Evolutionary conservation across 2,888 invertebrate genomes (phyloP), one percentile per base, ranked within the genome.

Genomic region (Tricholauxania praeusta): DNA sequence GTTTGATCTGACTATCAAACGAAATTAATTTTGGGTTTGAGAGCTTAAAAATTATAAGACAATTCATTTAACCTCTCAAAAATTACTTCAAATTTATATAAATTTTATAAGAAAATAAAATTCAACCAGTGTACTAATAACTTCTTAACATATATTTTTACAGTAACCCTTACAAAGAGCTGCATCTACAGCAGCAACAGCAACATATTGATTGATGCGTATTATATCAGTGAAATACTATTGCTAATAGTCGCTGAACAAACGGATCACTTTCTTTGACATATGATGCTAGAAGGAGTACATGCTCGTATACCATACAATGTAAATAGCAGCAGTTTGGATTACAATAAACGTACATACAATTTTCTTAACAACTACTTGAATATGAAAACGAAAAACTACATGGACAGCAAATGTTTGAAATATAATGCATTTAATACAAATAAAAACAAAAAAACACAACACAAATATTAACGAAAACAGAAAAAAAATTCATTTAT

Each of bases 101-200:
- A 39, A 39, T 10, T 7, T 1, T 39, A 39, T 39, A 10, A 39
- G 5, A 2, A 39, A 39, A 1, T 39, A 6, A 5, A 39, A 39
- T 39, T 39, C 39, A 39, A 39, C 2, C 7, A 7, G 10, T 39
- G 10, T 10, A 32, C 39, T n/a, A 28, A 57, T 63, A 55, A 57
- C 51, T 67, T 49, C 32, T 14, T 52, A 68, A 72, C 51, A 65
- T 65, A 70, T 14, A 55, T 72, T 68, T 49, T 84, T 84, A 72
- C 84, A 84, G 83, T 84, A 84, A 84, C 84, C 84, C 79, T 80
- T 84, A 79, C 83, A 81, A 78, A 79, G 80, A 80, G 83, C 84
- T 84, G 84, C 81, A 80, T 81, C 81, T 78, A 79, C 79, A 77
- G 83, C 84, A 83, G 84, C 81, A 66, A 69, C 81, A 80, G 80